Conservation (phyloP, 2,888 invertebrate species). For the Acrocyrtus sp. region DNA sequence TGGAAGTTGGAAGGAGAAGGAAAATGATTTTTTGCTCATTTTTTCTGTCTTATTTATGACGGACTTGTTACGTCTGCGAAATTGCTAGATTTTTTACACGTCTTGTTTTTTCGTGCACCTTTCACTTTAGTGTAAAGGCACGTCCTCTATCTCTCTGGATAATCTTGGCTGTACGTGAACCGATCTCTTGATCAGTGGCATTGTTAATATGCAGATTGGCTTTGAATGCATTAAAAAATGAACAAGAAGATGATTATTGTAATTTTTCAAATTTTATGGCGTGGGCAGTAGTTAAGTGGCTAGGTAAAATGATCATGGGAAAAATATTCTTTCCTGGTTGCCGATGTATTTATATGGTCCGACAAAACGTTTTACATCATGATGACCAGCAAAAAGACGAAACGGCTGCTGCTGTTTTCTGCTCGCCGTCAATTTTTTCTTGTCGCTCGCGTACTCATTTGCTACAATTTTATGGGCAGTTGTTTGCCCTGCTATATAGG, state of each 20-base stretch:
- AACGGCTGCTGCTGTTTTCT: no score
- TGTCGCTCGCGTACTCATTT: no score
- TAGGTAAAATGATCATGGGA: background rate
- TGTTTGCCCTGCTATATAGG: background rate
- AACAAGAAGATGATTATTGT: slow-evolving; percentile 27
- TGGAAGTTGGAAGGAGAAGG: no score
- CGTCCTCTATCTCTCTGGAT: background rate
- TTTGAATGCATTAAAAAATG: no score
- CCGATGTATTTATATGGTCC: no score
- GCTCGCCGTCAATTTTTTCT: no score
- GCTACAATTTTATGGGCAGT: slow-evolving; percentile 1
- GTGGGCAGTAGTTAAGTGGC: slow-evolving; percentile 28
- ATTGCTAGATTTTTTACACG: background rate
- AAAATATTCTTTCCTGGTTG: slow-evolving; percentile 24
- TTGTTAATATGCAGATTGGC: background rate
- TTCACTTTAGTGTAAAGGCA: no score
- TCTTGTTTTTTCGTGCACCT: background rate
- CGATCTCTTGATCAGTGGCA: background rate
- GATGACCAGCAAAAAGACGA: no score
- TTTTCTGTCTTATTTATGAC: background rate
- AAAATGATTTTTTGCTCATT: slow-evolving; percentile 10
- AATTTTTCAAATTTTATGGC: slow-evolving; percentile 24
- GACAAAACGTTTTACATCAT: no score
- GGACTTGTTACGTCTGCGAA: slow-evolving; percentile 8
- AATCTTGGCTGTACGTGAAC: background rate